Base-by-base conservation (phyloP, 64 coral and sea anemone species). In the Trachythela sp. region DNA sequence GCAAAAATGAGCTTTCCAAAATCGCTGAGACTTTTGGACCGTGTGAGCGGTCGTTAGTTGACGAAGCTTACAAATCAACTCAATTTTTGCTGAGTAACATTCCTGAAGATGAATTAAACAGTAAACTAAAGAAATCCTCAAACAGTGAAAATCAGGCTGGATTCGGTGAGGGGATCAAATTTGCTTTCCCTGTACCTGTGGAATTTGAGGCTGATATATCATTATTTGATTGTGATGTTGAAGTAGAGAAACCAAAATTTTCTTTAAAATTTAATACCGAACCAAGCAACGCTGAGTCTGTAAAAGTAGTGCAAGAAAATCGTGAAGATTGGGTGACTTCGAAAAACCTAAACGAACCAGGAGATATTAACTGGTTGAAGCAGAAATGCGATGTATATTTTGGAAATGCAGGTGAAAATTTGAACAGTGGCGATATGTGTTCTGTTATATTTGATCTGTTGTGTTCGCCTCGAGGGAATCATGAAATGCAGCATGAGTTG, bases 401-500 rank as follows among this genome's bases (percentile, higher is more conserved):
- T 77, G 76, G 52, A 26, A 52, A 89, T 7, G 84, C 86, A 17
- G 84, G 84, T 7, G 85, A 88, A 51, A 93, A 91, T 51, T 15
- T 95, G 15, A 89, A 86, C 71, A 89, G 91, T 10, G 84, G 58
- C 9, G 94, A 95, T 83, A 90, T 99, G 84, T 99, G 93, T 39
- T 99, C 93, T 13, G 96, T 94, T 20, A 36, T 99, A 33, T 99
- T 99, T 99, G 96, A 99, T 45, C 89, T 97, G 89, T 85, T 99
- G 22, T 91, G 91, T 20, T 99, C 96, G 27, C 92, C 88, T 8
- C 84, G 91, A 95, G 91, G 90, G 20, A 84, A 99, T 87, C 89
- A 89, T 76, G 96, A 83, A 85, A 93, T 99, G 30, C 93, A 99
- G 58, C 92, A 94, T 92, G 96, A 99, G 6, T 70, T 99, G 76